A percentile compares a stretch with the other conserved stretches of the same genome.
Evolutionary conservation across 2,113 vertebrate species (phyloP).

Genomic region (Morphnarchus princeps): DNA sequence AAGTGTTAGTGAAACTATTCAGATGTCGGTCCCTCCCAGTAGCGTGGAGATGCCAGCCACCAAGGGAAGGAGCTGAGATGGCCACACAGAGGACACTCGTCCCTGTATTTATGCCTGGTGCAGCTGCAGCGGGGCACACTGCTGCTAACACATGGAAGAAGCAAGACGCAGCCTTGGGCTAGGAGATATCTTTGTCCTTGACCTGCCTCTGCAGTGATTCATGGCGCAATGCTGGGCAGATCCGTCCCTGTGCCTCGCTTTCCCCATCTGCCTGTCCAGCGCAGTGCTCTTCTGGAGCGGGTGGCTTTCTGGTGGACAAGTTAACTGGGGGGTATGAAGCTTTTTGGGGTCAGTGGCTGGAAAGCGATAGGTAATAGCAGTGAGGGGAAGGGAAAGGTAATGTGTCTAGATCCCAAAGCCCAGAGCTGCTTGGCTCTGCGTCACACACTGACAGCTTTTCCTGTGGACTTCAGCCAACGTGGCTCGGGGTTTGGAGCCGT

Average conservation of each 20-base stretch:
- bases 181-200: neutral
- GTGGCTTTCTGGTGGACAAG: neutral
- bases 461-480: neutral
- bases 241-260: fast-evolving
- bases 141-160: neutral
- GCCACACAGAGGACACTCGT: fast-evolving
- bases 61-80: neutral
- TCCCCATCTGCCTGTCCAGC: neutral
- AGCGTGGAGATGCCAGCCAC: neutral
- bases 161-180: neutral
- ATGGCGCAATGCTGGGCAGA: neutral
- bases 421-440: neutral
- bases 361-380: neutral
- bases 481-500: neutral
- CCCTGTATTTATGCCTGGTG: neutral
- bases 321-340: neutral
- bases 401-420: neutral
- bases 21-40: neutral
- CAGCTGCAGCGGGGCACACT: neutral
- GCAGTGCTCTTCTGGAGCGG: neutral
- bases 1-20: neutral
- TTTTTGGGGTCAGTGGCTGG: neutral
- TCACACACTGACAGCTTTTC: neutral
- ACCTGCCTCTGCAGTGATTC: neutral
- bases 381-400: neutral